phyloP scores from a whole-genome alignment of 2,888 invertebrate species.

The Mesoligia furuncula region DNA sequence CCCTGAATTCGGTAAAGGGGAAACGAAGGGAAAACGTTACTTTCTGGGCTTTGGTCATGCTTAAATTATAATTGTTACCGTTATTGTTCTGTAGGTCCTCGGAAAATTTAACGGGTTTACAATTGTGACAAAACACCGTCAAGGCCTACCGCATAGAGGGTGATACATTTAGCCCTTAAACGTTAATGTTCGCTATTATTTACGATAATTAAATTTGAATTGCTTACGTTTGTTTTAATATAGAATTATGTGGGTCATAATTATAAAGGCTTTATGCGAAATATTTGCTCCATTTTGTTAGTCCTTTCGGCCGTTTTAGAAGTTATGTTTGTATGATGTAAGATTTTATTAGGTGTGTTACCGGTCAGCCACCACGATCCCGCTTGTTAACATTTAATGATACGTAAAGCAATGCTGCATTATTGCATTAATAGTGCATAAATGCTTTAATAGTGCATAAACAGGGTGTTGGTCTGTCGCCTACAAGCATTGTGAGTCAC shows the following conservation, averaged over 20 bases:
- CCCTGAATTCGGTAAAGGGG: constrained; percentile 47
- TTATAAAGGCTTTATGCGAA: constrained; percentile 47
- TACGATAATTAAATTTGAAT: constrained; percentile 71
- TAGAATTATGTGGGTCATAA: constrained; percentile 60
- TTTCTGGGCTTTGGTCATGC: constrained; percentile 58
- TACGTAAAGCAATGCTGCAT: constrained; percentile 48
- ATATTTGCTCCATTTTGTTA: constrained; percentile 49
- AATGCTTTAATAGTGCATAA: constrained; percentile 57
- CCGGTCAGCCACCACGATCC: constrained; percentile 37
- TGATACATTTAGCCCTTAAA: constrained; percentile 74
- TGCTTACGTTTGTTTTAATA: constrained; percentile 62
- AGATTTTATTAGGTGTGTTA: constrained; percentile 46
- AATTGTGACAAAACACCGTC: constrained; percentile 74
- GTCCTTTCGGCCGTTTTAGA: constrained; percentile 12
- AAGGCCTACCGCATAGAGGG: constrained; percentile 70
- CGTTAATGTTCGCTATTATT: constrained; percentile 77
- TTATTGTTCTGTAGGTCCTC: constrained; percentile 64
- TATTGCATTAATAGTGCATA: constrained; percentile 60
- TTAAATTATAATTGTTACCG: constrained; percentile 60
- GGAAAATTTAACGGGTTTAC: constrained; percentile 68
- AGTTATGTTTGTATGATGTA: constrained; percentile 29
- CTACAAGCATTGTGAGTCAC: constrained; percentile 55
- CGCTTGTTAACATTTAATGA: constrained; percentile 54
- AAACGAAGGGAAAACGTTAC: constrained; percentile 58
- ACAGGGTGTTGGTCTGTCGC: constrained; percentile 54